A percentile compares a stretch with the other conserved stretches of the same genome.
These are phyloP conservation scores for Patiria miniata DNA, from an alignment of 35 echinoderm and acorn worm genomes.

Conservation along the genomic window DNA sequence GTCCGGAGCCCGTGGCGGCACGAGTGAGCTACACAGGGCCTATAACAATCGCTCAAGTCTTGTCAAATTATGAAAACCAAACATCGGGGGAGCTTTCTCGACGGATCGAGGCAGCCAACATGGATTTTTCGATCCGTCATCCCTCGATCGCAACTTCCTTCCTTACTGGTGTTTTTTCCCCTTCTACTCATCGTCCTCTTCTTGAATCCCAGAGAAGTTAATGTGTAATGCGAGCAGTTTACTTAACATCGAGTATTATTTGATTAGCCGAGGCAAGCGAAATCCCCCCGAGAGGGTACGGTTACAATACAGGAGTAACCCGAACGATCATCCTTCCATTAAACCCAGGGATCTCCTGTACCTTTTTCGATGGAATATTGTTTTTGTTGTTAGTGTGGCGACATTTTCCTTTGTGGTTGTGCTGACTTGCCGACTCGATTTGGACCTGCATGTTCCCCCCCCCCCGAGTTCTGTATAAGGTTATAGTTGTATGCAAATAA, in stretches of 20 bases:
- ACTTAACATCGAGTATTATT: slow-evolving; percentile 20
- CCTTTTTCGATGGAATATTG: too few relatives aligned
- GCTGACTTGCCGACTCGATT: too few relatives aligned
- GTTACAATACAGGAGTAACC: neutral
- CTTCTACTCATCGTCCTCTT: neutral
- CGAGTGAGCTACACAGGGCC: neutral
- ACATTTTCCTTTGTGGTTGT: too few relatives aligned
- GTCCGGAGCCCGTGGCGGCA: neutral
- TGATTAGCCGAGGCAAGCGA: slow-evolving; percentile 5
- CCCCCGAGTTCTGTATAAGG: too few relatives aligned
- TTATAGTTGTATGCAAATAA: too few relatives aligned
- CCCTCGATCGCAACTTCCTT: neutral
- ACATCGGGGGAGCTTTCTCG: neutral
- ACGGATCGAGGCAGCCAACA: neutral
- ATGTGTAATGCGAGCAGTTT: slow-evolving; percentile 17
- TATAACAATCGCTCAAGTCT: neutral
- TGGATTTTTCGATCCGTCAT: slow-evolving; percentile 24
- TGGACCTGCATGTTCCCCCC: too few relatives aligned
- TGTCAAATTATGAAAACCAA: slow-evolving; percentile 12
- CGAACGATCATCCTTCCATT: slow-evolving; percentile 7
- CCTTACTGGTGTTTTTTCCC: too few relatives aligned
- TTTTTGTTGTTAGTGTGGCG: too few relatives aligned
- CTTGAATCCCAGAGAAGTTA: slow-evolving; percentile 15
- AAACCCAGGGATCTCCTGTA: neutral
- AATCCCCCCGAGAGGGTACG: neutral